Percentiles rank a stretch among this genome's conserved stretches.
Evolutionary conservation across 2,113 vertebrate genomes (phyloP).

Genomic region (Fulmarus glacialis): DNA sequence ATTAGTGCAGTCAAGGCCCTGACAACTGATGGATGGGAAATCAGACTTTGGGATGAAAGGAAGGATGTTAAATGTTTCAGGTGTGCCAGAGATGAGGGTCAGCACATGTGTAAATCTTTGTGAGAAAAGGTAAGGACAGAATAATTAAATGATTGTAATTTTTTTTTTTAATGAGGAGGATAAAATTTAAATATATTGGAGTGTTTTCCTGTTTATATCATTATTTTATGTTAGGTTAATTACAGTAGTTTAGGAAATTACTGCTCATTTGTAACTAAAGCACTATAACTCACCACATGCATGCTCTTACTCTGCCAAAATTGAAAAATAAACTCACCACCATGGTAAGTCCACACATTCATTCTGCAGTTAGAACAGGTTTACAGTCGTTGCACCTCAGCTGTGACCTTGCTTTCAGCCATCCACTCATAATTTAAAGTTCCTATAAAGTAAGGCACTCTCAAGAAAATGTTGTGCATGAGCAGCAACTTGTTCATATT

Average conservation of each 20-base stretch:
- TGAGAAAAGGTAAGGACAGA: neutral
- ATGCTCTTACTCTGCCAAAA: neutral
- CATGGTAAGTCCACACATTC: neutral
- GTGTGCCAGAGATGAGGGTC: neutral
- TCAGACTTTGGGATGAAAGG: neutral
- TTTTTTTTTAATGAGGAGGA: neutral
- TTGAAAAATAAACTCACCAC: neutral
- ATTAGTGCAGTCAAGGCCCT: neutral
- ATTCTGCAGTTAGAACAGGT: neutral
- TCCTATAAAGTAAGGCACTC: neutral
- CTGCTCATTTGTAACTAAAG: neutral
- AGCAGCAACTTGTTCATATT: neutral
- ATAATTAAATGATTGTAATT: neutral
- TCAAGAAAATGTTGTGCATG: neutral
- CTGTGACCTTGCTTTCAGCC: neutral
- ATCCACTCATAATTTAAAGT: neutral
- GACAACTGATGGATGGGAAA: neutral
- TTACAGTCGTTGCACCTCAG: neutral
- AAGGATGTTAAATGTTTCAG: neutral
- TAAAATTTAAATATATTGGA: neutral
- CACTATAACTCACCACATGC: neutral
- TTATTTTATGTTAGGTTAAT: neutral
- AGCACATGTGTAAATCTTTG: neutral
- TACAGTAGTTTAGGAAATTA: neutral
- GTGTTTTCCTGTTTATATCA: neutral